Base-by-base conservation (phyloP, 37 sponge, comb jelly and placozoan genomes). In the Halichondria panicea region DNA sequence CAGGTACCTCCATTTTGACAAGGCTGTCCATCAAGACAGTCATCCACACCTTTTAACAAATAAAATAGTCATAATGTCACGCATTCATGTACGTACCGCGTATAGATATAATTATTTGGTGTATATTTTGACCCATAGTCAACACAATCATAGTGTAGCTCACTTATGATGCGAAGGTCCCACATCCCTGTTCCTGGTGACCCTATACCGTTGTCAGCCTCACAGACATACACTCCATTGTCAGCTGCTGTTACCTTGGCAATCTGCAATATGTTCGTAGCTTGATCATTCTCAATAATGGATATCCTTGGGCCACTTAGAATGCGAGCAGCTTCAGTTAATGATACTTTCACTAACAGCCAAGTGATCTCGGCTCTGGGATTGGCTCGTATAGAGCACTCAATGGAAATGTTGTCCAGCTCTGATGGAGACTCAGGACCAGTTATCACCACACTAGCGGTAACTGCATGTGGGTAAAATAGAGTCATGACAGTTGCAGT, bases 1-100 rank as follows among this genome's bases (percentile, higher is more conserved):
- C 76, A 76, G 3, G 31, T 42, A 32, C 52, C 76, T 53, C 82
- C 82, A 65, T 81, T 62, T 6, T 55, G 74, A 65, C 82, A 81
- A 18, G 81, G 81, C 32, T 63, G 48, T 34, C n/a, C 58, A 66
- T 7, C 42, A 19, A 27, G 7, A 71, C 81, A 80, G 22, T 80
- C 72, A 70, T 80, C 58, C 32, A 32, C 34, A 24, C 13, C 81
- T 80, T 39, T 22, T 56, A 79, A 43, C 13, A 18, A 52, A 54
- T 37, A 64, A 25, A 35, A 64, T 34, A 34, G 39, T n/a, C n/a
- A n/a, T n/a, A n/a, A n/a, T n/a, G n/a, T n/a, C n/a, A n/a, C n/a
- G n/a, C n/a, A n/a, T n/a, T n/a, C n/a, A n/a, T n/a, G n/a, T n/a
- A 48, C 52, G 13, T 18, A 48, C 15, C 13, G 52, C 15, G 15